A percentile compares a stretch with the other conserved stretches of the same genome.
These are phyloP conservation scores for Brachypteracias leptosomus DNA, from an alignment of 2,113 vertebrate species.

Conservation along the genomic window DNA sequence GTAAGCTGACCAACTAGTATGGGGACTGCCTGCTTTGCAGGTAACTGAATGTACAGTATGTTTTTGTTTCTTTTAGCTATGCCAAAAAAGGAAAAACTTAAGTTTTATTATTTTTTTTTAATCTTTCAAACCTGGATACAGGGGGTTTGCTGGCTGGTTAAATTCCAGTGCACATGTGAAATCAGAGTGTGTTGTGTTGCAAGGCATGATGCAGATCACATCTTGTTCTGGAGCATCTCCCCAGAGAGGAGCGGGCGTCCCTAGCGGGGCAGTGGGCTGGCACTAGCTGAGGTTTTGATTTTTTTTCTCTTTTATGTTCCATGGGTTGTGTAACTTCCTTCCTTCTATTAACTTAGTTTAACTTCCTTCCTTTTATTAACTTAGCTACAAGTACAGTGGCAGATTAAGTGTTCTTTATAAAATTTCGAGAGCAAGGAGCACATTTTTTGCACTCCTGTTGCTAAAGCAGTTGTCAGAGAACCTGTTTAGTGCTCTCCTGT, in stretches of 20 bases:
- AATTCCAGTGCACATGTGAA: not conserved
- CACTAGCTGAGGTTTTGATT: not conserved
- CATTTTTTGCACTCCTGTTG: not conserved
- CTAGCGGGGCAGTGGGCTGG: not conserved
- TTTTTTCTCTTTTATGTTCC: not conserved
- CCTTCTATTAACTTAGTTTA: not conserved
- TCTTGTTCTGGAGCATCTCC: not conserved
- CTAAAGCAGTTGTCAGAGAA: conserved; percentile 10
- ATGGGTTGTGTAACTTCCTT: not conserved
- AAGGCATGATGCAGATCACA: not conserved
- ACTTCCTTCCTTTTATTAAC: not conserved
- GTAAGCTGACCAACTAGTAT: not conserved
- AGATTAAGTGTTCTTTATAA: not conserved
- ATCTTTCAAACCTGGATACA: not conserved
- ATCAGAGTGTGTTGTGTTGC: not conserved
- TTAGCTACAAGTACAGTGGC: not conserved
- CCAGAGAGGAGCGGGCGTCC: too few relatives aligned
- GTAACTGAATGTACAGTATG: not conserved
- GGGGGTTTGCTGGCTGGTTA: not conserved
- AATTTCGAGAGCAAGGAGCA: not conserved
- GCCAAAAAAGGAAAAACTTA: not conserved
- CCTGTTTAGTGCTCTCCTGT: not conserved
- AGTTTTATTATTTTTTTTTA: not conserved
- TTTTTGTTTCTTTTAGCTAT: not conserved
- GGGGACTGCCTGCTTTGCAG: not conserved